Evolutionary conservation across 2,888 invertebrate genomes (phyloP), one percentile per base, ranked within the genome.

Genomic region (Orthosia incerta): DNA sequence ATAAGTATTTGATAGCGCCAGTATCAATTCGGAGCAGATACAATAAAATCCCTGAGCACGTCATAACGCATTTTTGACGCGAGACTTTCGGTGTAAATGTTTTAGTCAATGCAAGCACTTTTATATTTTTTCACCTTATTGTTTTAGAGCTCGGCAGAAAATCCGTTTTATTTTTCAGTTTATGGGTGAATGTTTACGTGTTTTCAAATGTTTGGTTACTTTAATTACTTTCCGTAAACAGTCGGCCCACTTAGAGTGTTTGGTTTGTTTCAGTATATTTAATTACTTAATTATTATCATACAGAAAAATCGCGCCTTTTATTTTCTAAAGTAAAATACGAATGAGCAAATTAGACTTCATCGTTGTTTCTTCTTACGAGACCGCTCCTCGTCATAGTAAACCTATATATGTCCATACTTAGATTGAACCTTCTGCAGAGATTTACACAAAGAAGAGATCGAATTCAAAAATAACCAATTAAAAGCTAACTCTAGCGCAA

Each of bases 31-130:
- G 51, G 68, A 62, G 64, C 64, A 66, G 73, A 56, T 71, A 80
- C 64, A 74, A 81, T 77, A 82, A 82, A 85, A 79, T 67, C 63
- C 59, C 71, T 60, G 72, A 69, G 75, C 75, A 83, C 71, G 81
- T 81, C 77, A 72, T 76, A 81, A 71, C 67, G 60, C 61, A 74
- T 75, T 79, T 20, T 75, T 62, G 62, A 74, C 51, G 62, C 31
- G 59, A 46, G 23, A 61, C 53, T 64, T 62, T 73, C 74, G 50
- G 56, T 53, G 74, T 67, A 68, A 78, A 71, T 77, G 64, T 71
- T 75, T 80, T 69, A 71, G 67, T 31, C n/a, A 50, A 68, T 76
- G 83, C 74, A 69, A 75, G 67, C 64, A 62, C 67, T 73, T 84
- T 73, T 69, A 62, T 81, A 62, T 82, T 57, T 74, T 31, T 67